These are phyloP conservation scores for Bubo blakistoni DNA, from an alignment of 2,113 vertebrate genomes.

Conservation along the genomic window DNA sequence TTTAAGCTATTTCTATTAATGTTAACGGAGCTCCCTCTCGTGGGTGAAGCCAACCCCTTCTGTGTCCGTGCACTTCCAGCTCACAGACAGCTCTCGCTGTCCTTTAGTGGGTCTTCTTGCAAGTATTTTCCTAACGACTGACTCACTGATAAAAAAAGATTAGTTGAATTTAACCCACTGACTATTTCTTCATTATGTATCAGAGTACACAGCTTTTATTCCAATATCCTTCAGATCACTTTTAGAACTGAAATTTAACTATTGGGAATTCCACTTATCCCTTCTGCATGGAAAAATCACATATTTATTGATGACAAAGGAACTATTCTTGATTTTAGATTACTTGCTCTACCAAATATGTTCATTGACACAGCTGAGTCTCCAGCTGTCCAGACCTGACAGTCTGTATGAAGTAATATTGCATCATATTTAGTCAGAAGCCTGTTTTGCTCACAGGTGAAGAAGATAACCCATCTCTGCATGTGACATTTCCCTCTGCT, in stretches of 20 bases:
- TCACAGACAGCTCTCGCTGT: fast-evolving
- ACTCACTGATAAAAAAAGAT: not conserved
- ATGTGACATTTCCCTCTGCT: not conserved
- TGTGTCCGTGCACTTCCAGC: fast-evolving
- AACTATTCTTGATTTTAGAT: fast-evolving
- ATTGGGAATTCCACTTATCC: not conserved
- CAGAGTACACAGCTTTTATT: not conserved
- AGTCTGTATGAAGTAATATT: not conserved
- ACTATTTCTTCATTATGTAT: fast-evolving
- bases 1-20: not conserved
- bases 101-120: fast-evolving
- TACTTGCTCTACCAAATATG: not conserved
- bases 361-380: not conserved
- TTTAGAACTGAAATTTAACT: not conserved
- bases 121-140: fast-evolving
- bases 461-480: not conserved
- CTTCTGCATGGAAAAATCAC: not conserved
- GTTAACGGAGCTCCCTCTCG: slow-evolving; percentile 54
- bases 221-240: not conserved
- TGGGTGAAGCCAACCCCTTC: not conserved
- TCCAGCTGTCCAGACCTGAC: not conserved
- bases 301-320: not conserved
- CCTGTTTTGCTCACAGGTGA: not conserved
- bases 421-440: not conserved
- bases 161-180: not conserved